Evolutionary conservation across 2,113 vertebrate genomes (phyloP).

Genomic region (Chinchilla lanigera): DNA sequence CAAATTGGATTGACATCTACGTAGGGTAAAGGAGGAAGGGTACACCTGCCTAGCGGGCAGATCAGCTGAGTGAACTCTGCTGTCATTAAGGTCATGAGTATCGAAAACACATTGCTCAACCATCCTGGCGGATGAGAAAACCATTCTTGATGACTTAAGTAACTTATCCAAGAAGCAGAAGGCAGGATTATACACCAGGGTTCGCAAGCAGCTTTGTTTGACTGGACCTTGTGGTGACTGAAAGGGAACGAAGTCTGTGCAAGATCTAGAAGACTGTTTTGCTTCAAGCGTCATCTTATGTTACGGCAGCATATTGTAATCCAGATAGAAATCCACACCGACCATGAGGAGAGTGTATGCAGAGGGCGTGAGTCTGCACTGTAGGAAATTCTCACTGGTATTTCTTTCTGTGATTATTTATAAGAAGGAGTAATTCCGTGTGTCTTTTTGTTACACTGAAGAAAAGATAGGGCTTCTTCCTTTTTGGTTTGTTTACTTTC

Average conservation of each 20-base stretch:
- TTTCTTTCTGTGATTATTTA: conserved; percentile 44
- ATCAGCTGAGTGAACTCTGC: background rate
- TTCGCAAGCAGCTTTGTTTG: conserved; percentile 45
- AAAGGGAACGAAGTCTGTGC: conserved; percentile 3
- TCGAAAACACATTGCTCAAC: conserved; percentile 39
- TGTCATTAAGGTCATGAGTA: conserved; percentile 19
- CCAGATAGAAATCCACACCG: background rate
- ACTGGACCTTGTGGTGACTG: background rate
- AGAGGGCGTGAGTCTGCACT: background rate
- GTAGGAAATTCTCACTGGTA: conserved; percentile 26
- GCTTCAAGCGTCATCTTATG: background rate
- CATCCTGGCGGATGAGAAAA: conserved; percentile 13
- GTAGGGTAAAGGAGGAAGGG: background rate
- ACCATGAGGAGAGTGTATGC: background rate
- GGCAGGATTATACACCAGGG: background rate
- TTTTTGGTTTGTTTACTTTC: conserved; percentile 24
- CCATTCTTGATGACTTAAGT: background rate
- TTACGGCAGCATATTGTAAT: background rate
- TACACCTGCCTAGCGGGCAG: background rate
- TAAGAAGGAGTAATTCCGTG: conserved; percentile 5
- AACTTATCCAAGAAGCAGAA: background rate
- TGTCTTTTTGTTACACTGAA: conserved; percentile 8
- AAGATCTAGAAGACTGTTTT: background rate
- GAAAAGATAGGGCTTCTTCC: conserved; percentile 26
- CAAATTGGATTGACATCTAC: background rate